phyloP scores from a whole-genome alignment of 2,888 invertebrate genomes.

The Strigamia transsilvanica region DNA sequence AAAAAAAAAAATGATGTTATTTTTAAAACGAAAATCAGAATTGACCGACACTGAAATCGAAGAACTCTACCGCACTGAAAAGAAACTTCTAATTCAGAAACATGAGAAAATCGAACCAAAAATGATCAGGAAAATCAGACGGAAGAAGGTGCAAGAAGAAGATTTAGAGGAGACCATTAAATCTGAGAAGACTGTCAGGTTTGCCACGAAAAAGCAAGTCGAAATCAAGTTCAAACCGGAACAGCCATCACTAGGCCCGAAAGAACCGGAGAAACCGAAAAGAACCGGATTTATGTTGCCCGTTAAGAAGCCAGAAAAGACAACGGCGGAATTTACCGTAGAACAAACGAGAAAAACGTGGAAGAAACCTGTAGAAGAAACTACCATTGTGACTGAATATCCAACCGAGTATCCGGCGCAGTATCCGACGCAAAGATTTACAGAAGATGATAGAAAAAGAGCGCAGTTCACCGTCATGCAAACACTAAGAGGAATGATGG shows the following conservation, averaged over 20 bases:
- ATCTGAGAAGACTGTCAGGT: slow-evolving; percentile 7
- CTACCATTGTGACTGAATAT: neutral
- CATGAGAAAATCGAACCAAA: slow-evolving; percentile 7
- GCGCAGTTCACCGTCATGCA: slow-evolving; percentile 3
- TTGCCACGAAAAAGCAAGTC: slow-evolving; percentile 40
- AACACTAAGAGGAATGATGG: slow-evolving; percentile 30
- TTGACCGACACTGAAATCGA: slow-evolving; percentile 51
- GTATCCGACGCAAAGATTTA: neutral
- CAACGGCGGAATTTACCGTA: neutral
- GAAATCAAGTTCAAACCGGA: slow-evolving; percentile 45
- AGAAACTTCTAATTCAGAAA: slow-evolving; percentile 34
- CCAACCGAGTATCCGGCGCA: no score
- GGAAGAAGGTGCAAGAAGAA: slow-evolving; percentile 26
- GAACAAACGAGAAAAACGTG: slow-evolving; percentile 26
- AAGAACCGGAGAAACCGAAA: slow-evolving; percentile 45
- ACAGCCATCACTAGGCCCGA: neutral
- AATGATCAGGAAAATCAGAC: slow-evolving; percentile 5
- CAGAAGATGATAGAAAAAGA: neutral
- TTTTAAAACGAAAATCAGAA: slow-evolving; percentile 43
- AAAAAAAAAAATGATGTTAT: slow-evolving; percentile 1
- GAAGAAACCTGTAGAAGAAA: slow-evolving; percentile 38
- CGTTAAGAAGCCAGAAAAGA: neutral
- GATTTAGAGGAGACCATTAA: slow-evolving; percentile 18
- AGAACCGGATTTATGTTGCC: neutral
- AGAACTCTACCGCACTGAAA: slow-evolving; percentile 42